These are phyloP conservation scores for Chloroceryle amazona DNA, from an alignment of 2,797 vertebrate genomes.

Conservation along the genomic window DNA sequence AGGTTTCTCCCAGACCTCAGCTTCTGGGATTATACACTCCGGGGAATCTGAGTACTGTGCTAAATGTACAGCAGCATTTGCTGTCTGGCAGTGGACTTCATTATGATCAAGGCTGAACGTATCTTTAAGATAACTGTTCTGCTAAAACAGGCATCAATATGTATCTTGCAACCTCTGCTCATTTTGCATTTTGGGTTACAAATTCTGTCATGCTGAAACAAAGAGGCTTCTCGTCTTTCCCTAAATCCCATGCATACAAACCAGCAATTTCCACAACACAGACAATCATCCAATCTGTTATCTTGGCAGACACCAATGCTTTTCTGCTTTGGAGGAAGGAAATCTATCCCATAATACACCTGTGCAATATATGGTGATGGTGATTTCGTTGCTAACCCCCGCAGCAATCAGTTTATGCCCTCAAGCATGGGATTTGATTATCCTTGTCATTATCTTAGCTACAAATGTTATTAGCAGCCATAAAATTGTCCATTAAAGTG, in stretches of 20 bases:
- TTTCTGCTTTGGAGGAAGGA: slow-evolving; percentile 42
- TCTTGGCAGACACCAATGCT: slow-evolving; percentile 53
- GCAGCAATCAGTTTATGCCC: slow-evolving; percentile 73
- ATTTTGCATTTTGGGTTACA: slow-evolving; percentile 21
- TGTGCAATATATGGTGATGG: slow-evolving; percentile 37
- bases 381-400: slow-evolving; percentile 65
- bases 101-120: background rate
- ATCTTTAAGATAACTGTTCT: background rate
- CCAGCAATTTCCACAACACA: slow-evolving; percentile 51
- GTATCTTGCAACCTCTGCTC: background rate
- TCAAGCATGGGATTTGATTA: slow-evolving; percentile 79
- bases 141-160: background rate
- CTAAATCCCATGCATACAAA: slow-evolving; percentile 56
- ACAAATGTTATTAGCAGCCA: slow-evolving; percentile 80
- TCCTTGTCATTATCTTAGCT: slow-evolving; percentile 79
- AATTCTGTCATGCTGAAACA: slow-evolving; percentile 37
- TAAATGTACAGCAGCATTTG: background rate
- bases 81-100: background rate
- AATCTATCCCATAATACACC: slow-evolving; percentile 62
- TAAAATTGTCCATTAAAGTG: slow-evolving; percentile 79
- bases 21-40: background rate
- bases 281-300: slow-evolving; percentile 56
- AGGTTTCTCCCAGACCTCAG: background rate
- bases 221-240: slow-evolving; percentile 49
- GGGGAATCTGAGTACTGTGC: background rate